A percentile compares a stretch with the other conserved stretches of the same genome.
These are phyloP conservation scores for Drosophila koepferae DNA, from an alignment of 2,888 invertebrate species.

Conservation along the genomic window DNA sequence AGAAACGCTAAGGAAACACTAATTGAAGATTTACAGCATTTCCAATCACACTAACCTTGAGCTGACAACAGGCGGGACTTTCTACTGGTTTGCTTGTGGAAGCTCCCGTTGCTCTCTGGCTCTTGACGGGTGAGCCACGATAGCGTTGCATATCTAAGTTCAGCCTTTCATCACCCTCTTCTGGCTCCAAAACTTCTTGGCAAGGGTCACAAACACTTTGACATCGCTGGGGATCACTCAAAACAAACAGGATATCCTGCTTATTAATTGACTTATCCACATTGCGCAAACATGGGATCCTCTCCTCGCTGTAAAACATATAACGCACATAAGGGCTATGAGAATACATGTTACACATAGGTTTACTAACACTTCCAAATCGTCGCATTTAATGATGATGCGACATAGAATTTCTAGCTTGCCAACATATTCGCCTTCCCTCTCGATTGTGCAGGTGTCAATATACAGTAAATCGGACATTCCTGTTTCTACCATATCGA, in stretches of 20 bases:
- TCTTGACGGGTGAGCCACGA: conserved; percentile 54
- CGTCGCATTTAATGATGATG: conserved; percentile 68
- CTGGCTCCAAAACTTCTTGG: conserved; percentile 24
- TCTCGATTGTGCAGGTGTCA: conserved; percentile 50
- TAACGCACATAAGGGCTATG: background rate
- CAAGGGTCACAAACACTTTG: conserved; percentile 55
- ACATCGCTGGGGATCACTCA: conserved; percentile 63
- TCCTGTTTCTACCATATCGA: conserved; percentile 52
- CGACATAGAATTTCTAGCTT: conserved; percentile 67
- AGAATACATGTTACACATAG: background rate
- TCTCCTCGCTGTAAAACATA: background rate
- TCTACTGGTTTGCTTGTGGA: conserved; percentile 36
- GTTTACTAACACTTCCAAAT: conserved; percentile 47
- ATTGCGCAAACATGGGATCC: conserved; percentile 5
- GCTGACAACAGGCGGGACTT: conserved; percentile 63
- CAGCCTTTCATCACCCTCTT: conserved; percentile 59
- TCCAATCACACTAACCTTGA: conserved; percentile 48
- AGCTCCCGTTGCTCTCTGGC: conserved; percentile 43
- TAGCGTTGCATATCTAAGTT: conserved; percentile 78
- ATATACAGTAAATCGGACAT: conserved; percentile 62
- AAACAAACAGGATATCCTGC: conserved; percentile 75
- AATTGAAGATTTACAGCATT: background rate
- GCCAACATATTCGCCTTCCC: conserved; percentile 51
- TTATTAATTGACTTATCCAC: conserved; percentile 37
- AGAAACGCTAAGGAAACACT: background rate